A percentile compares a stretch with the other conserved stretches of the same genome.
Evolutionary conservation across 2,888 invertebrate genomes (phyloP).

Genomic region (Acanthosoma haemorrhoidale): DNA sequence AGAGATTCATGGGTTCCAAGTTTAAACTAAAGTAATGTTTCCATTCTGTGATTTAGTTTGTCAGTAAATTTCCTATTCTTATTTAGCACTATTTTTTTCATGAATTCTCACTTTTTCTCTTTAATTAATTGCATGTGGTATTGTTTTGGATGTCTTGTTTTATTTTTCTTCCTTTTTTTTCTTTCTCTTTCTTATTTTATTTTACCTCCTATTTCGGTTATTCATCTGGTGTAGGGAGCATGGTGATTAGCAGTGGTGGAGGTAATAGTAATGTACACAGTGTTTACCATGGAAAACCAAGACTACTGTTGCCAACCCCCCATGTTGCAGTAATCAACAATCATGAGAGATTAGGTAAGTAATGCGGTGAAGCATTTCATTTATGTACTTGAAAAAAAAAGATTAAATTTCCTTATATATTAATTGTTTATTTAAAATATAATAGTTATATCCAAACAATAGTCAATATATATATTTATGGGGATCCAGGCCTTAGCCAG

Average conservation of each 20-base stretch:
- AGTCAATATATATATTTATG: too few species aligned
- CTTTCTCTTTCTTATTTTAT: neutral
- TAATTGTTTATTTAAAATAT: too few species aligned
- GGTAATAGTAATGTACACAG: conserved; percentile 6
- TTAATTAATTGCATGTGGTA: neutral
- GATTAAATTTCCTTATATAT: too few species aligned
- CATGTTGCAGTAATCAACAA: conserved; percentile 27
- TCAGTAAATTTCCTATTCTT: too few species aligned
- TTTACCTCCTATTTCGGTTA: conserved; percentile 12
- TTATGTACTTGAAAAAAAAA: too few species aligned
- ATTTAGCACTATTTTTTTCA: too few species aligned
- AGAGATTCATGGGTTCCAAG: too few species aligned
- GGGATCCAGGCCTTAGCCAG: too few species aligned
- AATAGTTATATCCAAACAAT: too few species aligned
- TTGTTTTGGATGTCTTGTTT: neutral
- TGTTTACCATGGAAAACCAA: conserved; percentile 16
- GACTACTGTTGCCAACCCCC: conserved; percentile 9
- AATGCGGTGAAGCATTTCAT: neutral
- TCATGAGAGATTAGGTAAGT: conserved; percentile 27
- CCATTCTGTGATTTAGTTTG: too few species aligned
- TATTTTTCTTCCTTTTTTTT: neutral
- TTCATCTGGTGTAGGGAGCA: conserved; percentile 19
- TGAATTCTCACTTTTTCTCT: too few species aligned
- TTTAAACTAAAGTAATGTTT: too few species aligned
- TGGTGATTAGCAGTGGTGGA: conserved; percentile 29